These are phyloP conservation scores for Periphyllus acericola DNA, from an alignment of 2,888 invertebrate genomes.

Conservation along the genomic window DNA sequence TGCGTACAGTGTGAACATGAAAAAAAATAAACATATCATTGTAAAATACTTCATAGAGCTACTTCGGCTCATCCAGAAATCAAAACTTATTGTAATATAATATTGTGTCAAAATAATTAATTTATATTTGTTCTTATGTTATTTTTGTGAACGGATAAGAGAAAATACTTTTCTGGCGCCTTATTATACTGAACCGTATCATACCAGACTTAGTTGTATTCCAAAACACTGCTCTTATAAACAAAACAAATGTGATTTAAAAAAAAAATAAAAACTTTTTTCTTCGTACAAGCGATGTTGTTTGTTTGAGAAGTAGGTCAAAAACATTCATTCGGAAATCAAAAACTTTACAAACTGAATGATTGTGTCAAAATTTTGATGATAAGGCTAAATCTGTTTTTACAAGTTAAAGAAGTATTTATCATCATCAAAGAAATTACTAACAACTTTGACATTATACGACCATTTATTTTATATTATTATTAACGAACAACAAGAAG, in stretches of 20 bases:
- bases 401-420: background rate
- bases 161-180: constrained; percentile 9
- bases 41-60: too few relatives aligned
- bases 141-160: background rate
- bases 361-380: constrained; percentile 5
- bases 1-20: too few relatives aligned
- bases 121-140: background rate
- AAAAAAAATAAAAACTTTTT: background rate
- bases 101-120: background rate
- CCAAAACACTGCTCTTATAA: background rate
- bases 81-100: background rate
- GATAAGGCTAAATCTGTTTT: constrained; percentile 13
- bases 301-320: constrained; percentile 30
- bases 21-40: too few relatives aligned
- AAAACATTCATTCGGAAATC: background rate
- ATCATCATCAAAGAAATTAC: constrained; percentile 8
- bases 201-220: background rate
- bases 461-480: background rate
- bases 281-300: background rate
- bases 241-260: constrained; percentile 4
- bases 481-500: background rate
- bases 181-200: background rate
- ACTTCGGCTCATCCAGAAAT: background rate
- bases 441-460: background rate
- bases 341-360: constrained; percentile 17